Base-by-base conservation (phyloP, 2,888 invertebrate species). In the Pyrgus malvae region DNA sequence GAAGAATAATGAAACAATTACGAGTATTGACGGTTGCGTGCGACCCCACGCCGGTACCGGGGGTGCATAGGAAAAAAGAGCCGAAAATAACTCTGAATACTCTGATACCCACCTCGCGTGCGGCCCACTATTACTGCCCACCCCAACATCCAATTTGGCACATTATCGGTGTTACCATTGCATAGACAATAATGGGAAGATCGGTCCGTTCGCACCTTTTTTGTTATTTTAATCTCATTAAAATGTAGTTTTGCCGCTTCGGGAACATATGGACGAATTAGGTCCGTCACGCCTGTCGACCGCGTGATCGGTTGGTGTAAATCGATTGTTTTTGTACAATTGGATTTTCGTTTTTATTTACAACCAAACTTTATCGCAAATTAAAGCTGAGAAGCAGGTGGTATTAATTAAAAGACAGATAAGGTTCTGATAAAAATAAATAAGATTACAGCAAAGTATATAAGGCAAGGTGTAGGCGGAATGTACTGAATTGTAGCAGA, bases 41-140 rank as follows among this genome's bases (percentile, higher is more conserved):
- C 59, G 62, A 48, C 41, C 55, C 48, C 53, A 53, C 42, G 62
- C 50, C 27, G 31, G 62, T 57, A 72, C 67, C 72, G 71, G 83
- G 84, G 82, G 76, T 77, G 78, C 75, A 76, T 74, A 74, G 76
- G 79, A 80, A 78, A 80, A 80, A 73, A 72, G 69, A 59, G 67
- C 84, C 76, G 70, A 78, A 83, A 63, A 80, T 84, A 83, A 83
- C n/a, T n/a, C n/a, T n/a, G n/a, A n/a, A n/a, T n/a, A 85, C 87
- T 86, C 82, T 89, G 89, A 90, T 89, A 90, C 89, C 86, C 89
- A 86, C 78, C 84, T 90, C 77, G 89, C 89, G 89, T 90, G 89
- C 76, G 74, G 76, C 68, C 78, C 69, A 77, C 87, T 83, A 88
- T 84, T 83, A 86, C 70, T 70, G 66, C 45, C 45, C 49, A 50